Conservation (phyloP, 1,140 invertebrate genomes). For the Copidosoma floridanum region DNA sequence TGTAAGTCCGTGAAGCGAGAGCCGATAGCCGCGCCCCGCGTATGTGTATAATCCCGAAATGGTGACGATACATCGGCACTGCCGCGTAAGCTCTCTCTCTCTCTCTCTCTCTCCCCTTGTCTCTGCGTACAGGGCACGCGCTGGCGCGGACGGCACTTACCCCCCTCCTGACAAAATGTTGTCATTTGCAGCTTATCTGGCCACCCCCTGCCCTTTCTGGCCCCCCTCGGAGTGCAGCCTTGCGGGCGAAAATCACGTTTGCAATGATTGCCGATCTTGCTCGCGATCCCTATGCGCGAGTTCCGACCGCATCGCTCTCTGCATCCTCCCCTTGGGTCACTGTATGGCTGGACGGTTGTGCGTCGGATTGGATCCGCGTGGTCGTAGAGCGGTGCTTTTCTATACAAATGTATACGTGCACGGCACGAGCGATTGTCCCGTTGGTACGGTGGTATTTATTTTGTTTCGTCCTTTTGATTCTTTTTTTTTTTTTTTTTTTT, state of each 20-base stretch:
- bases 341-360: too few species aligned
- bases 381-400: neutral
- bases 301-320: conserved; percentile 3
- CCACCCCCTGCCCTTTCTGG: neutral
- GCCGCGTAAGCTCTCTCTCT: conserved; percentile 10
- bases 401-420: neutral
- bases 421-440: conserved; percentile 9
- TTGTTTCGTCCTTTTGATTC: too few species aligned
- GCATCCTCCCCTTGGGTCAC: neutral
- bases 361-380: neutral
- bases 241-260: conserved; percentile 13
- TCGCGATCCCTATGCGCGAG: neutral
- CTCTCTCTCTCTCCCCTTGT: neutral
- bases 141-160: conserved; percentile 6
- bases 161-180: conserved; percentile 34
- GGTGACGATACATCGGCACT: conserved; percentile 24
- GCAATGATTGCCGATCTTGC: conserved; percentile 25
- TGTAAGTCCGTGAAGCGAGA: conserved; percentile 9
- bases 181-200: conserved; percentile 30
- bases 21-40: conserved; percentile 26
- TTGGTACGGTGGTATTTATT: too few species aligned
- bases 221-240: conserved; percentile 2
- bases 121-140: neutral
- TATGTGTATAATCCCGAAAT: conserved; percentile 28
- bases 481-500: too few species aligned